Evolutionary conservation across 2,888 invertebrate genomes (phyloP), one percentile per base, ranked within the genome.

Genomic region (Megamerina dolium): DNA sequence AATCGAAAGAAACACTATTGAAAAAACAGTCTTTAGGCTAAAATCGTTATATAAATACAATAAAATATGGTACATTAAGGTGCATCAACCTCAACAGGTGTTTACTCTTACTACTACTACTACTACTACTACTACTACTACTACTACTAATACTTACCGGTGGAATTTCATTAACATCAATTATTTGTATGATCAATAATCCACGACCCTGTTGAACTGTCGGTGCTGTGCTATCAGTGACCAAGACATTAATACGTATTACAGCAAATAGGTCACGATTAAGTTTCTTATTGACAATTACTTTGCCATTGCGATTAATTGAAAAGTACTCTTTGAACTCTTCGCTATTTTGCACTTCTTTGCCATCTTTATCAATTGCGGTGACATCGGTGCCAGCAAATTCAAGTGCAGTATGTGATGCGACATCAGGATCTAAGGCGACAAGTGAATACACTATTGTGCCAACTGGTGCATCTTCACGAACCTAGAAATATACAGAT

Each of bases 301-400:
- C 73, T 57, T 75, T 76, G 5, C 81, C 81, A 50, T 73, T 77
- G 49, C 73, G 74, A 47, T 77, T 74, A 51, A 87, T 76, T 3
- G 75, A 74, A 59, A 87, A 86, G 59, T 82, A 80, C 38, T 79
- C 75, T 74, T 83, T 76, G 39, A 71, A 77, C 48, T 66, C 63
- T 32, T 76, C 74, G 41, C 61, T 68, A 20, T 68, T 67, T 0
- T 64, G 55, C 32, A 84, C 83, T 70, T 83, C 83, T 53, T 85
- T 83, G 9, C 90, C 87, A 64, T 90, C 85, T 54, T 84, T 86
- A 59, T 91, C 89, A 3, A 87, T 79, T 1, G 89, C 91, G 1
- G 80, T 81, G 17, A 90, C 83, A 56, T 81, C 84, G 3, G 83
- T 81, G 1, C 77, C 77, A 1, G 79, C 76, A 54, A 77, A 64